Evolutionary conservation across 2,113 vertebrate species (phyloP).

Genomic region (Apistogramma diplotaenia): DNA sequence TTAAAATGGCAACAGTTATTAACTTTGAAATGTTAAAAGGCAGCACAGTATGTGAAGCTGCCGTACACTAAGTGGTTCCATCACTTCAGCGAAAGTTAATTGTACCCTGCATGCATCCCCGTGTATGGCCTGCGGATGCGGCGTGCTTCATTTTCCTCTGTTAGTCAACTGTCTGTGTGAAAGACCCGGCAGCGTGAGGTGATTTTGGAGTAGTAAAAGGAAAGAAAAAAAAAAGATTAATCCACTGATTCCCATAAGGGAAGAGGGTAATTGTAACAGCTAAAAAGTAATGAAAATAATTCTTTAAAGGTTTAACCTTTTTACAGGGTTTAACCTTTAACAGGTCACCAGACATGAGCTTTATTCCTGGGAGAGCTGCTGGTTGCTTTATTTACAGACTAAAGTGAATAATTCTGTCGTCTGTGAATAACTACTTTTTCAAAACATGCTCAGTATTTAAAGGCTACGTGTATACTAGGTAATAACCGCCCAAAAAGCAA

Average conservation of each 20-base stretch:
- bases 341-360: constrained; percentile 69
- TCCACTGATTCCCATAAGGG: constrained; percentile 48
- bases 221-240: constrained; percentile 41
- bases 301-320: constrained; percentile 65
- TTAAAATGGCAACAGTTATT: constrained; percentile 55
- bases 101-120: constrained; percentile 28
- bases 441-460: constrained; percentile 51
- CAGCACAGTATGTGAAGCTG: constrained; percentile 9
- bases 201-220: constrained; percentile 24
- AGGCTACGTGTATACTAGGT: background rate
- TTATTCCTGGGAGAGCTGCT: constrained; percentile 58
- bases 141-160: background rate
- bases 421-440: constrained; percentile 15
- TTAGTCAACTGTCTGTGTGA: background rate
- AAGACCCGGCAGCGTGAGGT: constrained; percentile 18
- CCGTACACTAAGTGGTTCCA: constrained; percentile 46
- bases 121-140: background rate
- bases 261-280: constrained; percentile 50
- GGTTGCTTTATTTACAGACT: constrained; percentile 66
- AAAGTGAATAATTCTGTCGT: constrained; percentile 65
- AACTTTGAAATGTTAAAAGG: constrained; percentile 63
- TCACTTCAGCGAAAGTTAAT: constrained; percentile 56
- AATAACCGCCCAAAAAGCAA: background rate
- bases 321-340: constrained; percentile 70
- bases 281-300: constrained; percentile 69